Evolutionary conservation across 2,113 vertebrate genomes (phyloP).

Genomic region (Herpetotheres cachinnans): DNA sequence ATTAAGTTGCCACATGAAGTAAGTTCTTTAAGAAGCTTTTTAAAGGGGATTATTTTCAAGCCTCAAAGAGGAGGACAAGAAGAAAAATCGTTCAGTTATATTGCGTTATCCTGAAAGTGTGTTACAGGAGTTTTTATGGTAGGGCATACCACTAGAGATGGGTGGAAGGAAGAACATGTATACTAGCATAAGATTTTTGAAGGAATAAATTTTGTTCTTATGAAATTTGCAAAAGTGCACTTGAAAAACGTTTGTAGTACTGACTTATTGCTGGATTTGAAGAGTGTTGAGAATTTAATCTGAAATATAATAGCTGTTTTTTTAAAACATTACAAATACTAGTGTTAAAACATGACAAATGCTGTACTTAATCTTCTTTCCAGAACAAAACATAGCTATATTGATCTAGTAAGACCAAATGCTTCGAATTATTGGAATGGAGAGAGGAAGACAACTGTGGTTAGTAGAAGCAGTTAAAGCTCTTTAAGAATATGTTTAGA

Average conservation of each 20-base stretch:
- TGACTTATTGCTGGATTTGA: slow-evolving; percentile 3
- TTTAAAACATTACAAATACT: slow-evolving; percentile 1
- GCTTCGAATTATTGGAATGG: slow-evolving; percentile 48
- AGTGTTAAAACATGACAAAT: slow-evolving; percentile 32
- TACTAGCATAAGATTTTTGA: not conserved
- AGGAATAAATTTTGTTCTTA: not conserved
- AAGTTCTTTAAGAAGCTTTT: not conserved
- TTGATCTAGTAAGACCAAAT: slow-evolving; percentile 62
- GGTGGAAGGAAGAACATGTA: not conserved
- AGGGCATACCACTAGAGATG: not conserved
- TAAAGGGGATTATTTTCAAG: not conserved
- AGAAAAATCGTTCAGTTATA: not conserved
- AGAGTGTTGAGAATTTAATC: not conserved
- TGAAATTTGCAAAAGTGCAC: not conserved
- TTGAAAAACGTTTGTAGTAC: not conserved
- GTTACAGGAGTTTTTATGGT: not conserved
- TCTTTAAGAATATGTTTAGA: slow-evolving; percentile 1
- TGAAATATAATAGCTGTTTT: slow-evolving; percentile 5
- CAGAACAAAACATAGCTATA: slow-evolving; percentile 63
- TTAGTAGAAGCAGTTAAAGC: slow-evolving; percentile 59
- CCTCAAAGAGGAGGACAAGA: not conserved
- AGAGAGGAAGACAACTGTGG: slow-evolving; percentile 56
- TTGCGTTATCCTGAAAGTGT: not conserved
- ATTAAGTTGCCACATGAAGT: not conserved
- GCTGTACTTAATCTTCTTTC: slow-evolving; percentile 61